Conservation (phyloP, 2,113 vertebrate species). For the Podocnemis expansa region DNA sequence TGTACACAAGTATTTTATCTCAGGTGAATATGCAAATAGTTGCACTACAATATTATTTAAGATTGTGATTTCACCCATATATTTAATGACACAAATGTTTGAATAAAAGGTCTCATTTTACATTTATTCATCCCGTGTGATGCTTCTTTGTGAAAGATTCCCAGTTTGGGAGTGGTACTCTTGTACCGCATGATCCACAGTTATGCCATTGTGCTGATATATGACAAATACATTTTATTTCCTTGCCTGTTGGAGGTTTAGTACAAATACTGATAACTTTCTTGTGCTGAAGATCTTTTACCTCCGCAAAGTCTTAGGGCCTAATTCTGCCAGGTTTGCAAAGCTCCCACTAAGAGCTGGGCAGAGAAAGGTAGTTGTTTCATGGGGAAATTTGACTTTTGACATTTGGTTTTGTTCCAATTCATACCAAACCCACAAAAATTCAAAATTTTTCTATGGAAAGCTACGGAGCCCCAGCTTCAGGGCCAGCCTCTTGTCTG, state of each 20-base stretch:
- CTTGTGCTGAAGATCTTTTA: neutral
- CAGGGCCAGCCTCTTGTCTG: neutral
- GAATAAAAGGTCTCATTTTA: constrained; percentile 20
- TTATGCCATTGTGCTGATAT: neutral
- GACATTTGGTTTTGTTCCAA: neutral
- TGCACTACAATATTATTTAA: constrained; percentile 40
- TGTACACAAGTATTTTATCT: constrained; percentile 4
- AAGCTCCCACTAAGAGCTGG: neutral
- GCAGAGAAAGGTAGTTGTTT: neutral
- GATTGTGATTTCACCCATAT: neutral
- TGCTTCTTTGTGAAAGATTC: neutral
- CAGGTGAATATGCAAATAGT: constrained; percentile 9
- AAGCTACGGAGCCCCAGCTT: accelerated
- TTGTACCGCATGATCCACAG: neutral
- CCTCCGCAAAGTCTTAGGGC: neutral
- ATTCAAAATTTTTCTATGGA: neutral
- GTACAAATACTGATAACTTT: neutral
- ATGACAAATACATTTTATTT: neutral
- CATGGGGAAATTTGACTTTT: neutral
- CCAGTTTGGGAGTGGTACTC: neutral
- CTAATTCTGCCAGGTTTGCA: neutral
- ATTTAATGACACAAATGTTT: constrained; percentile 1
- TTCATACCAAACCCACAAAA: neutral
- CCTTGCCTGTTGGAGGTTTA: neutral
- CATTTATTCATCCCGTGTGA: neutral